Conservation (phyloP, 2,113 vertebrate genomes). For the Lota lota region DNA sequence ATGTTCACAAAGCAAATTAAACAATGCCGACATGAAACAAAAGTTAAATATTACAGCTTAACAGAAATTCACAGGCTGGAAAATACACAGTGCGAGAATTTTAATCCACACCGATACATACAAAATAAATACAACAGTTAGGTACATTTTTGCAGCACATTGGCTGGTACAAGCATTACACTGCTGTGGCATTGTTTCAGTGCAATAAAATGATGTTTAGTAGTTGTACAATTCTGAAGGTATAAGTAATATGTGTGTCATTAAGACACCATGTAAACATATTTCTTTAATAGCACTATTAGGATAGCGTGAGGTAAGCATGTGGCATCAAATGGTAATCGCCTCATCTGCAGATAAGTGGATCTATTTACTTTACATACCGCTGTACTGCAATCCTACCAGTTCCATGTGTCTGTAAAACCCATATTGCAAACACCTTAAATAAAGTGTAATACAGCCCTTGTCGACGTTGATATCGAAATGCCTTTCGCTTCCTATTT, state of each 20-base stretch:
- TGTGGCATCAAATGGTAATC: conserved; percentile 6
- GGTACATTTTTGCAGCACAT: conserved; percentile 35
- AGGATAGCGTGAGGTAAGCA: conserved; percentile 45
- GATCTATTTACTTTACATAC: background rate
- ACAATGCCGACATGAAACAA: conserved; percentile 18
- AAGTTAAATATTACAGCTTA: conserved; percentile 49
- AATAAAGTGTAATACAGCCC: conserved; percentile 5
- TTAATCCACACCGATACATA: conserved; percentile 28
- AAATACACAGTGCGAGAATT: conserved; percentile 26
- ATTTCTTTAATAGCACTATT: conserved; percentile 38
- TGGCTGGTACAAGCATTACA: conserved; percentile 29
- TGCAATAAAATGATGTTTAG: conserved; percentile 48
- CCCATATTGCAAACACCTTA: background rate
- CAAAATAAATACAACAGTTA: conserved; percentile 33
- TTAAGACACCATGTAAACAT: conserved; percentile 49
- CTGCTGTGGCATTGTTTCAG: conserved; percentile 41
- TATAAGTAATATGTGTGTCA: conserved; percentile 16
- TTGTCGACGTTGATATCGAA: background rate
- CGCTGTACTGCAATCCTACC: background rate
- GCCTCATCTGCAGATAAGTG: conserved; percentile 4
- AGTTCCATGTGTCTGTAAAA: background rate
- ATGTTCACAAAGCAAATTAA: conserved; percentile 44
- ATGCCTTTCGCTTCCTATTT: conserved; percentile 13
- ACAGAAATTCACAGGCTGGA: conserved; percentile 54
- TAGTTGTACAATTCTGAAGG: conserved; percentile 25